Evolutionary conservation across 2,888 invertebrate species (phyloP).

Genomic region (Ctena decussata): DNA sequence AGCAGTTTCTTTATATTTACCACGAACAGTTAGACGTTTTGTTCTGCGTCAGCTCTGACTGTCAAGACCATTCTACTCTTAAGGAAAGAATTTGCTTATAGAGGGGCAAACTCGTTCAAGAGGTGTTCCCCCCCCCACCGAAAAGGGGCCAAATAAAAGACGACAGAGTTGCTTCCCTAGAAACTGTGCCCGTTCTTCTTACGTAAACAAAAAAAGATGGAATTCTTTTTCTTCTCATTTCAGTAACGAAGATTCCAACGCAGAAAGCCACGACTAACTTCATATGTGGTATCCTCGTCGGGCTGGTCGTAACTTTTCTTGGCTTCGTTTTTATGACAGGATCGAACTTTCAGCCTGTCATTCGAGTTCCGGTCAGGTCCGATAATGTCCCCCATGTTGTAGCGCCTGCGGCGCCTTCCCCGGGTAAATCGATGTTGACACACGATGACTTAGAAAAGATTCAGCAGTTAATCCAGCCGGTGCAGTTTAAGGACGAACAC

Average conservation of each 20-base stretch:
- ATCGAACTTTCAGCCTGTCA: background rate
- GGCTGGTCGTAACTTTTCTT: constrained; percentile 57
- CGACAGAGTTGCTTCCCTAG: too few relatives aligned
- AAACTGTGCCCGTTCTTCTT: too few relatives aligned
- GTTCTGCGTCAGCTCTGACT: too few relatives aligned
- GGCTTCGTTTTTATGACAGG: constrained; percentile 32
- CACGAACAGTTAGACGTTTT: too few relatives aligned
- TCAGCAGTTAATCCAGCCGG: constrained; percentile 37
- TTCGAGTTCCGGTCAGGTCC: background rate
- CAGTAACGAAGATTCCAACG: constrained; percentile 18
- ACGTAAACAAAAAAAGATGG: too few relatives aligned
- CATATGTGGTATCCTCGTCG: constrained; percentile 61
- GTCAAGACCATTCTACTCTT: too few relatives aligned
- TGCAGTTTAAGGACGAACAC: constrained; percentile 44
- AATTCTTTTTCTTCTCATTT: constrained; percentile 16
- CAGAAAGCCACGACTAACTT: constrained; percentile 61
- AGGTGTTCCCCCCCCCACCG: too few relatives aligned
- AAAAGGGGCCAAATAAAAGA: too few relatives aligned
- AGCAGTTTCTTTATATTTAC: too few relatives aligned
- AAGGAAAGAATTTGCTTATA: too few relatives aligned
- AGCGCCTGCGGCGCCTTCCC: background rate
- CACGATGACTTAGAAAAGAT: constrained; percentile 53
- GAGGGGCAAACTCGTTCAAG: too few relatives aligned
- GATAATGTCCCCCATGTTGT: background rate
- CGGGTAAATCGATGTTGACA: constrained; percentile 19